phyloP scores from a whole-genome alignment of 1,140 invertebrate genomes.

The Meloidogyne chitwoodi region DNA sequence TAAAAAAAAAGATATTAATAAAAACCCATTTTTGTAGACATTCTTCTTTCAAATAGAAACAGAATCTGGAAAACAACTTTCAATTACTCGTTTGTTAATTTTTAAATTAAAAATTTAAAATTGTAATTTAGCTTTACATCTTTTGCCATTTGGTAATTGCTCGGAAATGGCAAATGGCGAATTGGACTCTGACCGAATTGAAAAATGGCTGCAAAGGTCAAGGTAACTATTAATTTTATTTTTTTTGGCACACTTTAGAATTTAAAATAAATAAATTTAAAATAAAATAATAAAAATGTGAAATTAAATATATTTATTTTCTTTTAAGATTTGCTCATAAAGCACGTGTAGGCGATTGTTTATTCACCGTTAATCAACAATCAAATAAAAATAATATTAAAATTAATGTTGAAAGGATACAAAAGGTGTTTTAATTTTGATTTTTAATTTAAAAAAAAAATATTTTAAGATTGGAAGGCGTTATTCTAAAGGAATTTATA shows the following conservation, averaged over 20 bases:
- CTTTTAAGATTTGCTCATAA: constrained; percentile 42
- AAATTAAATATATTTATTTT: not conserved
- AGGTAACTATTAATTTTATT: too few species aligned
- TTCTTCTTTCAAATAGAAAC: constrained; percentile 38
- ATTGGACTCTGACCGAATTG: constrained; percentile 31
- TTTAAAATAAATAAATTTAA: too few species aligned
- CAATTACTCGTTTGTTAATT: constrained; percentile 36
- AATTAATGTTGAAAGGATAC: constrained; percentile 33
- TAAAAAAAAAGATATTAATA: not conserved
- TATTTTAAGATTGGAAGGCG: constrained; percentile 42
- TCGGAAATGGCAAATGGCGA: constrained; percentile 18
- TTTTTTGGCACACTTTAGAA: too few species aligned
- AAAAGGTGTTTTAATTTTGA: constrained; percentile 24
- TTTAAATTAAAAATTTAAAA: constrained; percentile 21
- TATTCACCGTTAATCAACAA: constrained; percentile 32
- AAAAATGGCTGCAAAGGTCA: constrained; percentile 40
- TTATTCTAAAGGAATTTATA: constrained; percentile 67
- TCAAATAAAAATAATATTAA: not conserved
- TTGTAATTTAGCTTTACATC: constrained; percentile 35
- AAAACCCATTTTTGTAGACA: not conserved
- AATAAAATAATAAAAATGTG: too few species aligned
- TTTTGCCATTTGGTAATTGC: constrained; percentile 48
- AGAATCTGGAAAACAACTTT: constrained; percentile 36
- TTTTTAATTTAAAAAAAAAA: constrained; percentile 26
- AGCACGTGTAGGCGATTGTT: constrained; percentile 38